Conservation (phyloP, 2,888 invertebrate genomes). For the Hirtodrosophila confusa region DNA sequence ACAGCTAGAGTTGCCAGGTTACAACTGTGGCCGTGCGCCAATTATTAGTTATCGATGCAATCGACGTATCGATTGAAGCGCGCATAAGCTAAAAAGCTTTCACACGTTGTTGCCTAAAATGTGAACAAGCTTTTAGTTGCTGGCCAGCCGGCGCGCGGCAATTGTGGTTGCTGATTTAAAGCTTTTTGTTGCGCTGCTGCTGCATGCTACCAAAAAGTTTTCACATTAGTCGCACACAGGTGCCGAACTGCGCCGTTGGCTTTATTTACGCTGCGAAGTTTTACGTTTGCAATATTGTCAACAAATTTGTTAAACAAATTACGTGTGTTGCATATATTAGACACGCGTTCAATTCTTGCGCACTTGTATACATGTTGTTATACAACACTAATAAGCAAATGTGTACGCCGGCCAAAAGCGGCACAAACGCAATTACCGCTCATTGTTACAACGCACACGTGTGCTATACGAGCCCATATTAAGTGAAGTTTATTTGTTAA, state of each 20-base stretch:
- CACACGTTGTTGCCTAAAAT: too few species aligned
- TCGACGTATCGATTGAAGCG: constrained; percentile 28
- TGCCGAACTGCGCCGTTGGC: constrained; percentile 28
- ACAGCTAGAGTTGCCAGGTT: constrained; percentile 27
- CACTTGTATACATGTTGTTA: constrained; percentile 40
- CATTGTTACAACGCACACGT: constrained; percentile 36
- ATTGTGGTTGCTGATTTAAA: constrained; percentile 23
- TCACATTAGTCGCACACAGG: constrained; percentile 28
- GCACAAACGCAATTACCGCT: constrained; percentile 19
- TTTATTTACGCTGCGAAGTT: background rate
- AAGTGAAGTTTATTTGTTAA: constrained; percentile 29
- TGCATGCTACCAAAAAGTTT: constrained; percentile 43
- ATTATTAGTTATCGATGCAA: constrained; percentile 2
- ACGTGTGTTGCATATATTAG: constrained; percentile 7
- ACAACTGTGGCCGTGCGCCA: background rate
- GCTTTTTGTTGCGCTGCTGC: constrained; percentile 24
- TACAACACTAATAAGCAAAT: constrained; percentile 57
- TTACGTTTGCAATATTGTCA: constrained; percentile 5
- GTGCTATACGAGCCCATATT: constrained; percentile 2
- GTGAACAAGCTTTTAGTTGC: constrained; percentile 12
- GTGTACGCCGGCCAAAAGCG: constrained; percentile 30
- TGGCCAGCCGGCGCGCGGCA: background rate
- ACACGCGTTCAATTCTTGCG: constrained; percentile 17
- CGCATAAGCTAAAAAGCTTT: constrained; percentile 1
- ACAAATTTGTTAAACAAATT: constrained; percentile 37